phyloP scores from a whole-genome alignment of 1,140 invertebrate genomes.

The Lasioglossum baleicum region DNA sequence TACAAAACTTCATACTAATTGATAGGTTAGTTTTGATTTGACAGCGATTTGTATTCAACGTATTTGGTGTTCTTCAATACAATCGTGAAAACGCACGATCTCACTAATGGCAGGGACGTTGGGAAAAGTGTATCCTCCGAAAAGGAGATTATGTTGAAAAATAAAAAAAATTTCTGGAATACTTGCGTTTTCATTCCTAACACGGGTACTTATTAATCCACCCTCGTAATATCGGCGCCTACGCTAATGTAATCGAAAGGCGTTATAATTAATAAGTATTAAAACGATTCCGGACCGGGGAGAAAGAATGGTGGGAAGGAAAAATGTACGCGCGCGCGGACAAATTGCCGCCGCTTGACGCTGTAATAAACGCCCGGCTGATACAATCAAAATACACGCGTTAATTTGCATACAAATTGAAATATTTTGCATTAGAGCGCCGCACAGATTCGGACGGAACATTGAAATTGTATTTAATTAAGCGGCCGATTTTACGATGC shows the following conservation, averaged over 20 bases:
- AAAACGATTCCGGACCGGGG: not conserved
- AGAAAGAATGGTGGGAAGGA: not conserved
- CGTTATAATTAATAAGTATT: slow-evolving; percentile 41
- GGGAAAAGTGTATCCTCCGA: too few species aligned
- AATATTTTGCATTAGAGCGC: slow-evolving; percentile 36
- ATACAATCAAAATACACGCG: slow-evolving; percentile 45
- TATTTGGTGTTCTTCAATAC: too few species aligned
- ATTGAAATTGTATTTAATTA: slow-evolving; percentile 43
- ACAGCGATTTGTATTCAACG: too few species aligned
- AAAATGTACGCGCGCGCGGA: slow-evolving; percentile 12
- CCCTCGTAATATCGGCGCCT: not conserved
- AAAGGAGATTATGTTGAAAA: too few species aligned
- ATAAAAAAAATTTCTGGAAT: too few species aligned
- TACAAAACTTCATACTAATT: too few species aligned
- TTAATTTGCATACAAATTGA: slow-evolving; percentile 48
- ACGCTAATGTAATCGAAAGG: slow-evolving; percentile 32
- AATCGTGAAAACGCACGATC: too few species aligned
- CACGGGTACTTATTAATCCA: too few species aligned
- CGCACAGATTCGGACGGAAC: not conserved
- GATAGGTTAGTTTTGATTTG: too few species aligned
- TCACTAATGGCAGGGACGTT: too few species aligned
- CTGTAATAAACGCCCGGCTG: slow-evolving; percentile 35
- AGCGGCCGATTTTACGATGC: slow-evolving; percentile 10
- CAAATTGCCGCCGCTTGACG: slow-evolving; percentile 37
- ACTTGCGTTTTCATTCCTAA: too few species aligned